Conservation (phyloP, 2,113 vertebrate genomes). For the Boleophthalmus pectinirostris region DNA sequence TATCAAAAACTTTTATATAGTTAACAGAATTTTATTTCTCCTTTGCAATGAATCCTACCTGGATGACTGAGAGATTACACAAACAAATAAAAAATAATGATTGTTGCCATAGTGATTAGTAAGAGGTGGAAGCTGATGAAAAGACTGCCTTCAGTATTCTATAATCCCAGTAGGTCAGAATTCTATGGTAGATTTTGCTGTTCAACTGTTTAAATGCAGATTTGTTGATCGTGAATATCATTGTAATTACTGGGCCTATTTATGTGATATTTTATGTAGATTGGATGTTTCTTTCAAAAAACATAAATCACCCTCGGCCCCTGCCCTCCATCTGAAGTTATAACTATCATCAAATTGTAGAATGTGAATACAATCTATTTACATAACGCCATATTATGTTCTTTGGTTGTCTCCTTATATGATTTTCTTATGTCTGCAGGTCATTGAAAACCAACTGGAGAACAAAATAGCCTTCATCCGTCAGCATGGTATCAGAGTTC, state of each 20-base stretch:
- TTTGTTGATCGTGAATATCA: not conserved
- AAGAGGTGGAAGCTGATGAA: no score
- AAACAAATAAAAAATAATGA: no score
- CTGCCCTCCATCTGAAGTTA: no score
- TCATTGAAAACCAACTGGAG: constrained; percentile 96
- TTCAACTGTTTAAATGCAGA: not conserved
- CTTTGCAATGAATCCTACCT: no score
- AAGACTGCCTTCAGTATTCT: no score
- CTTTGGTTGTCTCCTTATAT: not conserved
- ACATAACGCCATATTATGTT: not conserved
- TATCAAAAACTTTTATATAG: no score
- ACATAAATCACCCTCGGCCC: no score
- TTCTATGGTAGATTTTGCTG: not conserved
- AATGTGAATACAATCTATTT: not conserved
- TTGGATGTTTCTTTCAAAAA: no score
- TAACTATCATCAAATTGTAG: no score
- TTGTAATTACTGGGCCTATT: not conserved
- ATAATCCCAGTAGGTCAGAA: not conserved
- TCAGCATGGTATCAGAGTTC: constrained; percentile 93
- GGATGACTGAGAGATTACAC: no score
- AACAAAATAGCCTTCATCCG: constrained; percentile 99
- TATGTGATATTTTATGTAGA: not conserved
- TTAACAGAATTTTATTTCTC: no score
- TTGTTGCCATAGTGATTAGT: no score
- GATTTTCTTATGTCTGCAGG: constrained; percentile 45